Percentiles rank a stretch among this genome's conserved stretches.
Evolutionary conservation across 2,888 invertebrate species (phyloP).

Genomic region (Zele albiditarsus): DNA sequence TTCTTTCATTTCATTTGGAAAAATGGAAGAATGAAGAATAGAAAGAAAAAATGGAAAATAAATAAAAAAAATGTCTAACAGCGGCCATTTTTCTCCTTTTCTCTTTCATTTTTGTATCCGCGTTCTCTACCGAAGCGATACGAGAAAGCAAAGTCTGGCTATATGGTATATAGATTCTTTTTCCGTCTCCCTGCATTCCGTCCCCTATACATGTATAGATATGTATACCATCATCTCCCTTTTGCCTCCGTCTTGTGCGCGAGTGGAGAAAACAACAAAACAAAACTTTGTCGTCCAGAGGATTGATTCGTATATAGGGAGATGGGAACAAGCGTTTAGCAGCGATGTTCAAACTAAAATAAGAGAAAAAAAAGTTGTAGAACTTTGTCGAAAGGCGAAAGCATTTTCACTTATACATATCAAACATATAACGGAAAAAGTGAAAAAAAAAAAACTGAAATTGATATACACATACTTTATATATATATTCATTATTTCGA

Average conservation of each 20-base stretch:
- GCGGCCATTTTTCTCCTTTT: neutral
- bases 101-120: neutral
- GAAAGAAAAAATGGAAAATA: neutral
- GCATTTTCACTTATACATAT: neutral
- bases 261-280: neutral
- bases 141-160: neutral
- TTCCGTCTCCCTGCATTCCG: neutral
- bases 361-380: neutral
- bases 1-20: neutral
- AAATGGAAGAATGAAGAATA: neutral
- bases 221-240: neutral
- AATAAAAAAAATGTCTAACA: neutral
- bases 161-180: neutral
- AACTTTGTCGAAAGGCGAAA: neutral
- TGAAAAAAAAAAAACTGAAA: neutral
- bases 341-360: neutral
- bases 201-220: neutral
- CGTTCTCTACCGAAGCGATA: neutral
- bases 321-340: conserved; percentile 3
- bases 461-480: neutral
- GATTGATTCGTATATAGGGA: neutral
- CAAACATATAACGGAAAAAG: neutral
- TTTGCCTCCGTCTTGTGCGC: neutral
- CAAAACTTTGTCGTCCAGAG: neutral
- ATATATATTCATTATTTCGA: neutral